Conservation (phyloP, 2,113 vertebrate species). For the Proterorhinus semilunaris region DNA sequence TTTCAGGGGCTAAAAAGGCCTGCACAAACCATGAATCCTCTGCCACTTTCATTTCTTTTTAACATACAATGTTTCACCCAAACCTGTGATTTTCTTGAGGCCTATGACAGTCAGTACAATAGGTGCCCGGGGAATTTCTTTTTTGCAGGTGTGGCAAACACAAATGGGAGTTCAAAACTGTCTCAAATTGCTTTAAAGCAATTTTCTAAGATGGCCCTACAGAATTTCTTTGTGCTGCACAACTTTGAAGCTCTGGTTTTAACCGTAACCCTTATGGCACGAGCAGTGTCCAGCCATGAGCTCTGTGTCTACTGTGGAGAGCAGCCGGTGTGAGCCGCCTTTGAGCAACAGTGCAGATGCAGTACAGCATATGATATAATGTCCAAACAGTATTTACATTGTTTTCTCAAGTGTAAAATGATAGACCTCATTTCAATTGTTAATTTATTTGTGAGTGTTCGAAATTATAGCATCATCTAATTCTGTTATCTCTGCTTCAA, state of each 20-base stretch:
- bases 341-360: neutral
- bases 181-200: neutral
- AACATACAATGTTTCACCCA: slow-evolving; percentile 6
- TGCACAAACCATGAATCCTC: neutral
- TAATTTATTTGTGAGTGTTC: too few species aligned
- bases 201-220: slow-evolving; percentile 13
- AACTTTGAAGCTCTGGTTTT: neutral
- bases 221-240: neutral
- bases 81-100: slow-evolving; percentile 8
- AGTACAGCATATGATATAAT: neutral
- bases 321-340: neutral
- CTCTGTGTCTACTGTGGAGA: neutral
- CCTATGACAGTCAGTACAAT: neutral
- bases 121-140: neutral
- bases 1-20: neutral
- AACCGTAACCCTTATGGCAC: neutral
- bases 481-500: too few species aligned
- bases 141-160: slow-evolving; percentile 6
- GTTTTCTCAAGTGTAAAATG: too few species aligned
- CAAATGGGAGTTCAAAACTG: neutral
- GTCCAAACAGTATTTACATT: too few species aligned
- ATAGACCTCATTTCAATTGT: too few species aligned
- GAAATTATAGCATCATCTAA: too few species aligned
- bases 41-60: neutral
- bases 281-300: neutral